Conservation (phyloP, 2,113 vertebrate species). For the Triplophysa siluroides region DNA sequence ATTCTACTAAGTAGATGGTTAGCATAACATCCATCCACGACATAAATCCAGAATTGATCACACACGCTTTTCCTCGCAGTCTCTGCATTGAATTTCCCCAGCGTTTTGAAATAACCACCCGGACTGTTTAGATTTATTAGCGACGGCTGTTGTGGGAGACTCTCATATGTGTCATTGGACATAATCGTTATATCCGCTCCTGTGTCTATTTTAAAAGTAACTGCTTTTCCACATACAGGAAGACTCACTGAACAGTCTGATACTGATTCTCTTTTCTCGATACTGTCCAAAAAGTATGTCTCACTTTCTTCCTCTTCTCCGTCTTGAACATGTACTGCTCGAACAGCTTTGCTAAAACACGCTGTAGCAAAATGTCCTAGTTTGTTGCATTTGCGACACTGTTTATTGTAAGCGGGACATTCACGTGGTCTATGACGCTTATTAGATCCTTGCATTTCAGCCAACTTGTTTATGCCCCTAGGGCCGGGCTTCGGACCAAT, state of each 20-base stretch:
- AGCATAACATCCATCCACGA: constrained; percentile 4
- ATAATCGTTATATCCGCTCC: constrained; percentile 18
- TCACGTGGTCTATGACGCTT: too few species aligned
- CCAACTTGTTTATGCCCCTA: too few species aligned
- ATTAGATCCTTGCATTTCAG: too few species aligned
- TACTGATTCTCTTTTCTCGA: neutral
- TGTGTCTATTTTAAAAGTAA: constrained; percentile 25
- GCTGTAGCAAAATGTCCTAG: constrained; percentile 9
- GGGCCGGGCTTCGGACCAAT: too few species aligned
- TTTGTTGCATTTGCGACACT: constrained; percentile 25
- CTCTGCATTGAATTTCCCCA: neutral
- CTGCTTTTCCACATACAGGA: neutral
- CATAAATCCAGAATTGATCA: neutral
- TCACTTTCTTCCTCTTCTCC: neutral
- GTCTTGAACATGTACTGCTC: neutral
- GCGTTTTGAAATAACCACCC: neutral
- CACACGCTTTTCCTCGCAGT: neutral
- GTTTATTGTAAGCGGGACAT: neutral
- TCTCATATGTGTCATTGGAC: neutral
- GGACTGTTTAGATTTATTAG: constrained; percentile 24
- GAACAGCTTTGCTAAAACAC: constrained; percentile 17
- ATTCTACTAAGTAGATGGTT: constrained; percentile 24
- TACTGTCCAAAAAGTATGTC: neutral
- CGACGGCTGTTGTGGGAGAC: neutral
- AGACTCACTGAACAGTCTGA: neutral